Percentiles rank a stretch among this genome's conserved stretches.
Evolutionary conservation across 2,797 vertebrate species (phyloP).

Genomic region (Iguana delicatissima): DNA sequence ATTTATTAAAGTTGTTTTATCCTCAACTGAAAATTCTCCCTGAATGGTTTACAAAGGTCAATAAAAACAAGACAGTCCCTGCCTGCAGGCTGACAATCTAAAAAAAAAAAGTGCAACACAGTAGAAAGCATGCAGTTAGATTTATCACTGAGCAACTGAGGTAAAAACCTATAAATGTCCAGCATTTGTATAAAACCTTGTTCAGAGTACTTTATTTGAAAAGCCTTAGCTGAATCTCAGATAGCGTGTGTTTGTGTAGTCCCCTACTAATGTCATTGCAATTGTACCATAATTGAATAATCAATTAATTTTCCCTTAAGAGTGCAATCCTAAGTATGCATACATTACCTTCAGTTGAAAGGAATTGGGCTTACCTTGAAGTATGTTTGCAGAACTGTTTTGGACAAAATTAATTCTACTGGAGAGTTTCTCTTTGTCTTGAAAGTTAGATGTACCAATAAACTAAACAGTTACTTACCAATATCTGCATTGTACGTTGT

Average conservation of each 20-base stretch:
- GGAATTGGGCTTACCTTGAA: not conserved
- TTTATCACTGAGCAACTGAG: not conserved
- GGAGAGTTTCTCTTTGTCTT: not conserved
- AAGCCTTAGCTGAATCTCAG: not conserved
- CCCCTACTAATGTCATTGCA: not conserved
- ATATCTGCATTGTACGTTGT: not conserved
- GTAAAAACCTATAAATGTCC: not conserved
- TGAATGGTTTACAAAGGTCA: not conserved
- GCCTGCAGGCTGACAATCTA: not conserved
- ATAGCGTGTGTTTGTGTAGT: not conserved
- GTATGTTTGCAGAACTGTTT: not conserved
- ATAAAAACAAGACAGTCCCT: conserved; percentile 2
- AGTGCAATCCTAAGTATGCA: not conserved
- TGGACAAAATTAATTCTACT: not conserved
- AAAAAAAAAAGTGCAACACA: not conserved
- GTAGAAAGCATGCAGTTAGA: not conserved
- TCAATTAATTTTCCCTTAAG: not conserved
- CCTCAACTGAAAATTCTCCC: not conserved
- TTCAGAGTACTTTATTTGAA: not conserved
- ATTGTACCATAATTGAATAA: not conserved
- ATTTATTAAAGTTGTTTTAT: not conserved
- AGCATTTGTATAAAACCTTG: fast-evolving
- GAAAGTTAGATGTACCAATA: not conserved
- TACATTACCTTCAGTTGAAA: not conserved
- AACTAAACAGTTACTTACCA: not conserved